These are phyloP conservation scores for Myodes glareolus DNA, from an alignment of 2,113 vertebrate genomes.

Conservation along the genomic window DNA sequence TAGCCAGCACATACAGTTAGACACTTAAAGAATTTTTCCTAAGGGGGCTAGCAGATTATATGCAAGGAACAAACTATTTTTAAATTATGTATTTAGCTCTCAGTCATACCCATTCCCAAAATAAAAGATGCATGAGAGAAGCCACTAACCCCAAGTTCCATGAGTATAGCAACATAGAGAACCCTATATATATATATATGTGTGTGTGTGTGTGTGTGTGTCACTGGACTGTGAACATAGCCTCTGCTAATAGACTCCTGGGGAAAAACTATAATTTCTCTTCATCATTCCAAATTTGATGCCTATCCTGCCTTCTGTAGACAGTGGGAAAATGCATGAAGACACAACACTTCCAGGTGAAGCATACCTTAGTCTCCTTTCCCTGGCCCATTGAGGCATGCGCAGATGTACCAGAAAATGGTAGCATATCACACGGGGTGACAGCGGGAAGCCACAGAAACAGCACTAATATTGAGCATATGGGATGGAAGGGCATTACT, in stretches of 20 bases:
- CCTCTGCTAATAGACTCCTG: neutral
- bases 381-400: neutral
- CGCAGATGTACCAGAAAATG: slow-evolving; percentile 4
- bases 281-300: slow-evolving; percentile 29
- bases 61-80: slow-evolving; percentile 3
- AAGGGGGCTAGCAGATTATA: neutral
- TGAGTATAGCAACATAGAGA: slow-evolving; percentile 16
- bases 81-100: neutral
- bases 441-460: slow-evolving; percentile 33
- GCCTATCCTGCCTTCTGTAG: neutral
- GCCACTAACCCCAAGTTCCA: neutral
- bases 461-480: neutral
- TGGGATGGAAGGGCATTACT: neutral
- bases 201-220: too few relatives aligned
- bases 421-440: neutral
- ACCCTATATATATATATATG: neutral
- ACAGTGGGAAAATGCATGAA: neutral
- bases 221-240: neutral
- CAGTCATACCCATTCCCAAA: neutral
- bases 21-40: slow-evolving; percentile 32
- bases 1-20: neutral
- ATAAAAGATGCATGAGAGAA: slow-evolving; percentile 20
- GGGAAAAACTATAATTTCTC: neutral
- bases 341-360: neutral
- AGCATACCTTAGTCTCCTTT: neutral